Percentiles rank a stretch among this genome's conserved stretches.
These are phyloP conservation scores for Agrotis ipsilon DNA, from an alignment of 2,888 invertebrate species.

Conservation along the genomic window DNA sequence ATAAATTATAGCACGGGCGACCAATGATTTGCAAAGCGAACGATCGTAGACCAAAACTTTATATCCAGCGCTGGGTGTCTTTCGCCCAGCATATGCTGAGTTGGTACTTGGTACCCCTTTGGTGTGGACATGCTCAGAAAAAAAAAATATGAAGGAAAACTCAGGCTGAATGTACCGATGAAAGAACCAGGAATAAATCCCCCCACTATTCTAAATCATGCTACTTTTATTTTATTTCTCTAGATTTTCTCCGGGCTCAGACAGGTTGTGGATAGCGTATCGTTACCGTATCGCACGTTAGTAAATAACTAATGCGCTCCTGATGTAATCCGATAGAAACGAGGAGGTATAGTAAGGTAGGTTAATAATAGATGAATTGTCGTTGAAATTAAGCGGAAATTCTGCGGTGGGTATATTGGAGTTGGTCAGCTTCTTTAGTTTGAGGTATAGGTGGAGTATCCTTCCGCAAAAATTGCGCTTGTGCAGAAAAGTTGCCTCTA, in stretches of 20 bases:
- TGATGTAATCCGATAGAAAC: constrained; percentile 28
- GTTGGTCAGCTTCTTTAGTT: not conserved
- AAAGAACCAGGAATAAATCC: constrained; percentile 18
- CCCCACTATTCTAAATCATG: constrained; percentile 4
- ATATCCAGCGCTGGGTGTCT: too few relatives aligned
- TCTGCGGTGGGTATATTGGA: not conserved
- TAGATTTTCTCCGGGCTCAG: constrained; percentile 12
- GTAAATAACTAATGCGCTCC: constrained; percentile 51
- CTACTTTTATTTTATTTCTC: constrained; percentile 14
- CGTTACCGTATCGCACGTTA: constrained; percentile 25
- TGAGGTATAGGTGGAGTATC: too few relatives aligned
- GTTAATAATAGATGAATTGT: constrained; percentile 39
- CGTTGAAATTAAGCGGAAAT: constrained; percentile 21
- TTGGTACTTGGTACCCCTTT: too few relatives aligned
- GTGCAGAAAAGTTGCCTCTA: too few relatives aligned
- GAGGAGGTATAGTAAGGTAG: constrained; percentile 13
- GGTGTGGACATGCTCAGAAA: too few relatives aligned
- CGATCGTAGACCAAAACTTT: too few relatives aligned
- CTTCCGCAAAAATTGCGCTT: too few relatives aligned
- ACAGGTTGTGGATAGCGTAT: constrained; percentile 34
- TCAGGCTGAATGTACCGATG: too few relatives aligned
- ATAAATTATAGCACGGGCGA: too few relatives aligned
- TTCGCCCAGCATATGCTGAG: too few relatives aligned
- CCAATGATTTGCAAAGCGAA: too few relatives aligned
- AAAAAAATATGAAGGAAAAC: too few relatives aligned